Base-by-base conservation (phyloP, 2,113 vertebrate genomes). In the Vireo altiloquus region DNA sequence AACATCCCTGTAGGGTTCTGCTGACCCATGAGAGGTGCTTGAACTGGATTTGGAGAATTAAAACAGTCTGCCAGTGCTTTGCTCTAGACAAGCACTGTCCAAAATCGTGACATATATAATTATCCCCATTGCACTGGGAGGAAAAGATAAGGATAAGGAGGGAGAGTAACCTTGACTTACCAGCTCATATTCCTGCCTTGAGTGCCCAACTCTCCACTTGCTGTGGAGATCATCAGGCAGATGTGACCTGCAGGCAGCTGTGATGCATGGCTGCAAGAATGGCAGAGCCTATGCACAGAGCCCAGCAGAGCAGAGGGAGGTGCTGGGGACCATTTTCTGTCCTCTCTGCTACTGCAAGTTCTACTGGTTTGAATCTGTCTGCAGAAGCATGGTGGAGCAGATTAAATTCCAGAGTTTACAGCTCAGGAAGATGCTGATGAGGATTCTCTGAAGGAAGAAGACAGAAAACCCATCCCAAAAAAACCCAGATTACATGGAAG, bases 211-310 rank as follows among this genome's bases (percentile, higher is more conserved):
- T n/a, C n/a, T n/a, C n/a, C n/a, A n/a, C n/a, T n/a, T 78, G 8
- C 86, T 71, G 61, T 85, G 93, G 92, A 92, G 39, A 92, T 92
- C 88, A 85, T 89, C 87, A 72, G 20, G 5, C 42, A 89, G 47
- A 23, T 42, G 39, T n/a, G 5, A 71, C 49, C 85, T 63, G 54
- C 71, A 69, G 47, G 25, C 35, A 93, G 82, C 53, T 42, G 65
- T 4, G 75, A 85, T 80, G 64, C 64, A 42, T 8, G n/a, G 79
- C 84, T 69, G 57, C 61, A 89, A 75, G 85, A 92, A 25, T 28
- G 82, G 50, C 33, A 90, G 35, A 76, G 40, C 18, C 15, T 79
- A 44, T 27, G 54, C 50, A 49, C 61, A 46, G 78, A 65, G 31
- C 56, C 31, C 21, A 12, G 18, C 12, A 35, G 19, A 68, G 59